These are phyloP conservation scores for Arrhamphus sclerolepis DNA, from an alignment of 2,797 vertebrate species.

Conservation along the genomic window DNA sequence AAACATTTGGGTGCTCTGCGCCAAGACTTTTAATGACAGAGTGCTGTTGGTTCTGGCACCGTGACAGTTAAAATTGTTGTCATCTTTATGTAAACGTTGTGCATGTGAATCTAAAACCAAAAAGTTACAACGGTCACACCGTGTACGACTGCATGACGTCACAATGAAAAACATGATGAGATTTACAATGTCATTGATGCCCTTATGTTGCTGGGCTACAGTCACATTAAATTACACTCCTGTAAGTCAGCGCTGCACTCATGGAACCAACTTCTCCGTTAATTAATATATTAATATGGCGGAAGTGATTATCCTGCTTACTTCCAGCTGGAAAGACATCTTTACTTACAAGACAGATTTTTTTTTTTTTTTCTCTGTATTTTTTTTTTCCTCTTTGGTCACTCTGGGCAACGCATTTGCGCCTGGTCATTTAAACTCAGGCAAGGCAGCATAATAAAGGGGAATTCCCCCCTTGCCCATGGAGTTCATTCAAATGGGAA, in stretches of 20 bases:
- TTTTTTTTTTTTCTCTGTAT: conserved; percentile 27
- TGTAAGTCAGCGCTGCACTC: conserved; percentile 39
- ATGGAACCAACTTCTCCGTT: conserved; percentile 44
- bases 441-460: conserved; percentile 54
- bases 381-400: conserved; percentile 42
- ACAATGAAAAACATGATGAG: conserved; percentile 24
- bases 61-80: background rate
- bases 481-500: conserved; percentile 54
- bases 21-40: background rate
- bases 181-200: conserved; percentile 24
- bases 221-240: conserved; percentile 40
- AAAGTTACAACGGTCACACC: background rate
- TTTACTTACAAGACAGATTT: conserved; percentile 69
- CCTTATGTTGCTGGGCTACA: conserved; percentile 18
- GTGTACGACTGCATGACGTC: background rate
- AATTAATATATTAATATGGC: conserved; percentile 54
- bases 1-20: background rate
- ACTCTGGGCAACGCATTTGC: conserved; percentile 65
- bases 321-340: conserved; percentile 63
- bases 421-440: conserved; percentile 58
- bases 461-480: conserved; percentile 49
- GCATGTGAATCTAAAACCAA: background rate
- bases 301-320: conserved; percentile 66
- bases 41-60: background rate
- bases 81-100: too few species aligned